A percentile compares a stretch with the other conserved stretches of the same genome.
These are phyloP conservation scores for Halictus quadricinctus DNA, from an alignment of 2,888 invertebrate genomes.

Conservation along the genomic window DNA sequence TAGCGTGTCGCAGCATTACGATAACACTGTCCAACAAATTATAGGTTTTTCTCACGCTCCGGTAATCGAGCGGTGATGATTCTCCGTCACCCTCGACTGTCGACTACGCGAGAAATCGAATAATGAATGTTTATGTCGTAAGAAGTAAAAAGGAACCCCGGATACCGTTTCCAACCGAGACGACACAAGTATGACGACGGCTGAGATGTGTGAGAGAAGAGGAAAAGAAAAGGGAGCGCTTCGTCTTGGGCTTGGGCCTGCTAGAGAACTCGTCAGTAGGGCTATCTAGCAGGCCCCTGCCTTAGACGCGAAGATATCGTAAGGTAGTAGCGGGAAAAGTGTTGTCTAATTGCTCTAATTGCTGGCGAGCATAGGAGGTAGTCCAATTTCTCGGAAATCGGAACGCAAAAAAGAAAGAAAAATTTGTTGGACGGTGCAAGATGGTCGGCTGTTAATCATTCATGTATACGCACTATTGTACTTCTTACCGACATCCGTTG, in stretches of 20 bases:
- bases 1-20: not conserved
- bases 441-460: not conserved
- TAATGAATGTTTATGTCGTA: not conserved
- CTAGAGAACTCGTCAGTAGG: too few species aligned
- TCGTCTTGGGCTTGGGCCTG: too few species aligned
- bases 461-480: slow-evolving; percentile 5
- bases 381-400: not conserved
- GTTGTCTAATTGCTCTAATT: too few species aligned
- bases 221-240: too few species aligned
- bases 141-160: not conserved
- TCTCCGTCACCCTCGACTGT: not conserved
- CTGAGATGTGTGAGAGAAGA: too few species aligned
- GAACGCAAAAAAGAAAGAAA: not conserved
- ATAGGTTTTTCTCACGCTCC: not conserved
- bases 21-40: not conserved
- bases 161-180: not conserved
- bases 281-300: too few species aligned
- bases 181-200: not conserved
- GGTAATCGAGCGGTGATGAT: not conserved
- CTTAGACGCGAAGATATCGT: too few species aligned
- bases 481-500: slow-evolving; percentile 78
- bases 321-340: too few species aligned
- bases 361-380: too few species aligned
- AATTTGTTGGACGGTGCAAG: not conserved
- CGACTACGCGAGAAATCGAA: not conserved